A percentile compares a stretch with the other conserved stretches of the same genome.
Evolutionary conservation across 2,113 vertebrate species (phyloP).

Genomic region (human): GRCh38 chr20:5995001-5995500

Average conservation of each 20-base stretch:
- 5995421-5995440: too few relatives aligned
- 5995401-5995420: not conserved
- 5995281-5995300: not conserved
- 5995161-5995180: not conserved
- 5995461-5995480: not conserved
- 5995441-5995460: not conserved
- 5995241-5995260: not conserved
- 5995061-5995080: not conserved
- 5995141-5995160: conserved; percentile 8
- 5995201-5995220: not conserved
- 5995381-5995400: not conserved
- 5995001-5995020: conserved; percentile 10
- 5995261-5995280: conserved; percentile 13
- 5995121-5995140: not conserved
- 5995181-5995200: not conserved
- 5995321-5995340: not conserved
- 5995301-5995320: not conserved
- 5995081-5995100: not conserved
- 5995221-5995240: not conserved
- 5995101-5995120: not conserved
- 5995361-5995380: not conserved
- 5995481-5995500: not conserved
- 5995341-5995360: not conserved
- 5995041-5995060: conserved; percentile 12
- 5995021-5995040: conserved; percentile 22